A percentile compares a stretch with the other conserved stretches of the same genome.
Conservation (phyloP, 2,113 vertebrate genomes). For the Emberiza fucata region DNA sequence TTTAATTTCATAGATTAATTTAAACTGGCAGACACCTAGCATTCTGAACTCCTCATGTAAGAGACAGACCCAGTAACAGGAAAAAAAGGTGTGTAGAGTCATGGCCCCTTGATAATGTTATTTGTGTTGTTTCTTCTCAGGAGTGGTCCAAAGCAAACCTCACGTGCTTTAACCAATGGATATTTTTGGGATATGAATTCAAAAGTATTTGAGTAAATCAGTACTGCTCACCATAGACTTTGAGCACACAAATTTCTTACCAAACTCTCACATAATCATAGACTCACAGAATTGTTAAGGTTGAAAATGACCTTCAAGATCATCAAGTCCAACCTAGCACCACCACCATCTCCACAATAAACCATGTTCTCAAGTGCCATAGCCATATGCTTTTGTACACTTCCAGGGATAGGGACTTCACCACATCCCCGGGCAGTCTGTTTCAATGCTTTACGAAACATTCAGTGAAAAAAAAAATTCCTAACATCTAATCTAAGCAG, state of each 20-base stretch:
- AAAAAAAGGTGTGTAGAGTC: neutral
- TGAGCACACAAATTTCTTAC: neutral
- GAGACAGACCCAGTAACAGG: neutral
- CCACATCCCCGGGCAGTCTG: neutral
- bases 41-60: neutral
- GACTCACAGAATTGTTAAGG: neutral
- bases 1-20: neutral
- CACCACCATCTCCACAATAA: fast-evolving
- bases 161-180: fast-evolving
- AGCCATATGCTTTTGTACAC: neutral
- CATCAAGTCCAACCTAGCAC: neutral
- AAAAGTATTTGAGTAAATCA: neutral
- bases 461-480: neutral
- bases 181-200: neutral
- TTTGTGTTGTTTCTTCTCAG: neutral
- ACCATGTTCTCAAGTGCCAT: fast-evolving
- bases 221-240: neutral
- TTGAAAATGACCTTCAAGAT: neutral
- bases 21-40: neutral
- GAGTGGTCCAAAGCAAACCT: neutral
- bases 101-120: neutral
- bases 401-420: neutral
- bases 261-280: neutral
- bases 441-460: neutral
- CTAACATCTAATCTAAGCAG: neutral